Evolutionary conservation across 2,888 invertebrate species (phyloP), one percentile per base, ranked within the genome.

Genomic region (Gymnocheta viridis): DNA sequence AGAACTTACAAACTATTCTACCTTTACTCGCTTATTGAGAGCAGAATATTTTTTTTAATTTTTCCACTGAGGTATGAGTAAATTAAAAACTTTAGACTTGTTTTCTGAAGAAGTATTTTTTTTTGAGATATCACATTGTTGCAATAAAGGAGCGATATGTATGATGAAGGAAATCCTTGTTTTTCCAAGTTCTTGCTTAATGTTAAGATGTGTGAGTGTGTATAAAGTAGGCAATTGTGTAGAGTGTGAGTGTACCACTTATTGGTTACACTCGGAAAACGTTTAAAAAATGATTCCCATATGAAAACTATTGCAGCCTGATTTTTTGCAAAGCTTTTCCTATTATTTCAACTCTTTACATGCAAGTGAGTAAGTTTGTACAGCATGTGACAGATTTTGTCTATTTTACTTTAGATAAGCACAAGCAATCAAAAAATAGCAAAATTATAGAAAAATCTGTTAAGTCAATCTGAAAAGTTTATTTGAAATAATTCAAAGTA

Each of bases 231-330:
- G 54, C 84, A 84, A 82, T 84, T 84, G 84, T 81, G 73, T 56
- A 69, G 76, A 78, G 84, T 82, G 84, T 84, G 84, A 82, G 84
- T 84, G 69, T 41, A 73, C 62, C 84, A 82, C 82, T 84, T 84
- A 82, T 77, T 82, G 84, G 84, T 82, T 84, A 84, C 84, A 84
- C 84, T 73, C 62, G 38, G 73, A 64, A 84, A 84, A 82, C 84
- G 84, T 84, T 84, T 84, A 84, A 84, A 67, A 82, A 73, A 78
- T 82, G 78, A 84, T 84, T 84, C 84, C 84, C 84, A 81, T 69
- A 73, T 49, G 82, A 72, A 79, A 70, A 64, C 7, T 62, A 27
- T 27, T n/a, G 41, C 51, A 62, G 69, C 10, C 22, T 54, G 35
- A 29, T 12, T 62, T 38, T 66, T 44, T 56, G 41, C 19, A 47